Evolutionary conservation across 64 coral and sea anemone species (phyloP), one percentile per base, ranked within the genome.

Genomic region (Montipora foliosa): DNA sequence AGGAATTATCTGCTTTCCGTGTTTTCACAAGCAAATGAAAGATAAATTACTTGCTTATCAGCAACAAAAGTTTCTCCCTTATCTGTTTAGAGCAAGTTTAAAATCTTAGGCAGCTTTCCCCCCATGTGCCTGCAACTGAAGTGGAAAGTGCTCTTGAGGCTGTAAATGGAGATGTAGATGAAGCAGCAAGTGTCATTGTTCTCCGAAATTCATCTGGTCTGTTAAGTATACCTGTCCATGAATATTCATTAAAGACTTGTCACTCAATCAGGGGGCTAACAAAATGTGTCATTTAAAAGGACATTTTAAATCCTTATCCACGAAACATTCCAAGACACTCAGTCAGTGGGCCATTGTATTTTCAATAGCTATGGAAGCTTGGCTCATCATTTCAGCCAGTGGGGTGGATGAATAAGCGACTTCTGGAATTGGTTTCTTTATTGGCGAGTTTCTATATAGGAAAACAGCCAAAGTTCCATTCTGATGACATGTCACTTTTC

Each of bases 131-230:
- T 72, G 69, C 69, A 72, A 72, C 69, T 72, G 19, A 72, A 72
- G 69, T 72, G 69, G 69, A 72, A 72, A 72, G 69, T 72, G 69
- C 17, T 72, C 69, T 72, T 72, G 22, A 72, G 69, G 69, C 69
- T 72, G 21, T 72, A 0, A 22, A 37, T 20, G 69, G 69, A 72
- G 20, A 72, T 25, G 21, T 72, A 20, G 69, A 72, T 72, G 69
- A 72, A 6, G 69, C 69, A 20, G 69, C 69, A 72, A 72, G 69
- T 72, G 69, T 72, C 20, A 20, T 72, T 72, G 37, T 72, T 72
- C 69, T 72, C 21, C 69, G 21, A 22, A 72, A 72, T 72, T 72
- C 69, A 72, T 72, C 69, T 22, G 69, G 69, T 72, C 69, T 72
- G 69, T 72, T 20, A 72, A 72, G 62, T 67, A 67, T 67, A 14